These are phyloP conservation scores for Gracilinanus agilis DNA, from an alignment of 2,113 vertebrate genomes.

Conservation along the genomic window DNA sequence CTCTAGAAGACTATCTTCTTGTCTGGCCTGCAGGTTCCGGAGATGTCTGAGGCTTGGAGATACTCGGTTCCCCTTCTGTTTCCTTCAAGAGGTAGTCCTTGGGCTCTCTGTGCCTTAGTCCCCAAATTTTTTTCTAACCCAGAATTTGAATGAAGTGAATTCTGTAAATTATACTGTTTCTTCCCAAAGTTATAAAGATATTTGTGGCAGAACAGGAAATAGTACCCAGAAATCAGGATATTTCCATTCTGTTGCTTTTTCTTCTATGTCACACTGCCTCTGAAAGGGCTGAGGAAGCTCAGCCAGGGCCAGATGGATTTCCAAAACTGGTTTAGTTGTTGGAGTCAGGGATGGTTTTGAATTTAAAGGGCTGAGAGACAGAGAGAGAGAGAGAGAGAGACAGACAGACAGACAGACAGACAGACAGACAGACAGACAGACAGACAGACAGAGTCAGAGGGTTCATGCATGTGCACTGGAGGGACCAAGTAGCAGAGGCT, in stretches of 20 bases:
- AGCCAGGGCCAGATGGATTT: neutral
- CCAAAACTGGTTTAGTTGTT: neutral
- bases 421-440: too few species aligned
- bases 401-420: neutral
- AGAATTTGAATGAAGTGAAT: neutral
- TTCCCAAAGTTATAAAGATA: neutral
- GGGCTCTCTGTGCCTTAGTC: constrained; percentile 6
- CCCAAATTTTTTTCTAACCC: neutral
- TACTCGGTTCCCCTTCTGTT: neutral
- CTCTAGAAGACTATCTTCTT: neutral
- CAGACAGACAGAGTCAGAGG: too few species aligned
- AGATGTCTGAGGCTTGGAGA: neutral
- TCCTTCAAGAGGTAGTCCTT: neutral
- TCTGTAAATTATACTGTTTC: neutral
- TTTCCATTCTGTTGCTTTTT: neutral
- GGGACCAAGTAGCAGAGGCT: neutral
- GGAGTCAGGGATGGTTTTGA: neutral
- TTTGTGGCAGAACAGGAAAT: neutral
- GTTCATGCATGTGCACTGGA: neutral
- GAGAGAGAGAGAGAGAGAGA: too few species aligned
- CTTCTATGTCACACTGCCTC: neutral
- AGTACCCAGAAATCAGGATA: neutral
- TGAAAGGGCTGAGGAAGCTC: neutral
- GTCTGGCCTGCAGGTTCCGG: neutral
- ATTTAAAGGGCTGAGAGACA: constrained; percentile 20